Base-by-base conservation (phyloP, 1,140 invertebrate species). In the Contarinia nasturtii region DNA sequence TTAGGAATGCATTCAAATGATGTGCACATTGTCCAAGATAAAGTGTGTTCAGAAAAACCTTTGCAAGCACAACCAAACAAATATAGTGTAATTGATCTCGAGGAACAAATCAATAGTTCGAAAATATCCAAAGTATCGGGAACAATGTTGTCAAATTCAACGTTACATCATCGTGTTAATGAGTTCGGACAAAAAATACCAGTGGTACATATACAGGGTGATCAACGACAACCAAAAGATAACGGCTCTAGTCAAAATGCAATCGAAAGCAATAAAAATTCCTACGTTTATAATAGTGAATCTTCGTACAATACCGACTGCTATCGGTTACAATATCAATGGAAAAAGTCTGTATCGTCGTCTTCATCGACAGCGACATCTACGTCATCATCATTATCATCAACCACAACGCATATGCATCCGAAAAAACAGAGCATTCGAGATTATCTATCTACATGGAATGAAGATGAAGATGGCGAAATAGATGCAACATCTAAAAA, bases 401-500 rank as follows among this genome's bases (percentile, higher is more conserved):
- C 27, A 27, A 27, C 27, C 27, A 27, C 27, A 27, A 5, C 10
- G 27, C 55, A 14, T 15, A 7, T 40, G 18, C n/a, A 40, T 15
- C 38, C n/a, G 11, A 57, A 56, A 21, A 58, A 54, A 36, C 54
- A 55, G 15, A 62, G 56, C 27, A 53, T 64, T 36, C 55, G 61
- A 0, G 61, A 64, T 47, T 64, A 61, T 40, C 49, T 64, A 2
- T 45, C 61, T 37, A 61, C 56, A 19, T 64, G 61, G 61, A 64
- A 64, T 47, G 61, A 62, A 21, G 61, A 60, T 20, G 61, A 64
- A 44, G 61, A 64, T 44, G 61, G 59, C 34, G 40, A 49, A 40
- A 21, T 12, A 7, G 46, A 20, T 40, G 38, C 7, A 40, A 15
- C 38, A 7, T 3, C n/a, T 7, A 40, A 40, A 19, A n/a, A 15